Conservation (phyloP, 2,797 vertebrate species). For the Acomys russatus region DNA sequence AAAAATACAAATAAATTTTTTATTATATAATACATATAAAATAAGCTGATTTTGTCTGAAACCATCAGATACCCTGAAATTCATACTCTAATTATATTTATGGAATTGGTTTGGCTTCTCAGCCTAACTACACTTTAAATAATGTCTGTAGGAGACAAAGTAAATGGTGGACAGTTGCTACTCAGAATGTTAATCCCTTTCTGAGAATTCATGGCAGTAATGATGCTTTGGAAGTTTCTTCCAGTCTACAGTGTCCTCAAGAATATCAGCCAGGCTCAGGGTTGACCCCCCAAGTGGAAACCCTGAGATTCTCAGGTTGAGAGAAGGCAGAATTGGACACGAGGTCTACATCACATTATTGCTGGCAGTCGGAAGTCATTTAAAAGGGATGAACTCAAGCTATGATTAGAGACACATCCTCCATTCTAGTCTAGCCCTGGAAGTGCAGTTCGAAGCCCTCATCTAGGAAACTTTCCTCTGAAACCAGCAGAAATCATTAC, state of each 20-base stretch:
- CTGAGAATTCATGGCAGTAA: neutral
- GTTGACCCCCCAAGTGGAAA: neutral
- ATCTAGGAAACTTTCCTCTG: no score
- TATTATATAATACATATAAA: neutral
- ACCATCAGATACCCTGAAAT: conserved; percentile 41
- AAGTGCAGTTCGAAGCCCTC: neutral
- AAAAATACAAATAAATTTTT: neutral
- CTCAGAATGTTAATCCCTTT: conserved; percentile 46
- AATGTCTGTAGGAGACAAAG: conserved; percentile 13
- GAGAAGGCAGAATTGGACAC: neutral
- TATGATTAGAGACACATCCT: neutral
- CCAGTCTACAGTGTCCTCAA: neutral
- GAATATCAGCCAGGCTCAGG: neutral
- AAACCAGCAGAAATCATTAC: neutral
- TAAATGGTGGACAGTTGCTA: neutral
- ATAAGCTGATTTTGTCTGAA: conserved; percentile 33
- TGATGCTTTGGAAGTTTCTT: neutral
- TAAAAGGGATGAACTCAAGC: neutral
- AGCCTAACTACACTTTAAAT: conserved; percentile 34
- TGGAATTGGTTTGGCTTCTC: conserved; percentile 36
- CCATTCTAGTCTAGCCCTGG: neutral
- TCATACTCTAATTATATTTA: conserved; percentile 63
- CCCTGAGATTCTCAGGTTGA: neutral
- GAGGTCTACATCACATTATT: neutral
- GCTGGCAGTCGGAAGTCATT: neutral